Conservation (phyloP, 2,113 vertebrate species). For the Solea senegalensis region DNA sequence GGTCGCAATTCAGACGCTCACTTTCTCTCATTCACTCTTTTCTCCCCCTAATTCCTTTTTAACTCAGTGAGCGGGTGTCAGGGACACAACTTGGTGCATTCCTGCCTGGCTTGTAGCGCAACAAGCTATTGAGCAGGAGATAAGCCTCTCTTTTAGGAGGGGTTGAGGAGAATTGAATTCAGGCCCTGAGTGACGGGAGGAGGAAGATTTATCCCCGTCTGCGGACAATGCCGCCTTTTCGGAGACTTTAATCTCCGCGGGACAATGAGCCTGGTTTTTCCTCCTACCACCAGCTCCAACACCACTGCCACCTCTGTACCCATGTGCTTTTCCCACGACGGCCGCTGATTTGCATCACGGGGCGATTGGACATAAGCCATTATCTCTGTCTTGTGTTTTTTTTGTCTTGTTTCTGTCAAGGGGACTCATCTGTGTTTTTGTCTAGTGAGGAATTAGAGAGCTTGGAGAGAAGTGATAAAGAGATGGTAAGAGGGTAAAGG, state of each 20-base stretch:
- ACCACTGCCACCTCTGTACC: slow-evolving; percentile 76
- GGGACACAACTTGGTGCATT: slow-evolving; percentile 88
- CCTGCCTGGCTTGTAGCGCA: slow-evolving; percentile 89
- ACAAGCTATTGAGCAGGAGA: slow-evolving; percentile 97
- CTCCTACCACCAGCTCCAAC: slow-evolving; percentile 68
- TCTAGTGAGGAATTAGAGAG: slow-evolving; percentile 59
- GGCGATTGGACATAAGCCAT: slow-evolving; percentile 89
- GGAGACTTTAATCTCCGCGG: slow-evolving; percentile 95
- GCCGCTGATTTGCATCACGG: slow-evolving; percentile 88
- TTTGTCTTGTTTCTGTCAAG: slow-evolving; percentile 57
- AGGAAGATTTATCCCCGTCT: slow-evolving; percentile 97
- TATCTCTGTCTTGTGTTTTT: slow-evolving; percentile 82
- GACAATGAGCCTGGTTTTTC: slow-evolving; percentile 93
- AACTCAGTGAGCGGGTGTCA: slow-evolving; percentile 89
- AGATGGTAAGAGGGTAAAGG: slow-evolving; percentile 59
- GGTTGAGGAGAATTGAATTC: slow-evolving; percentile 94
- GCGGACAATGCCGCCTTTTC: slow-evolving; percentile 95
- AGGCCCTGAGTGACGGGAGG: slow-evolving; percentile 99
- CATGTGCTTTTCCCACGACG: slow-evolving; percentile 98
- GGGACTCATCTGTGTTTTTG: slow-evolving; percentile 84
- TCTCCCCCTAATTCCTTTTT: slow-evolving; percentile 81
- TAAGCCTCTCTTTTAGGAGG: slow-evolving; percentile 99
- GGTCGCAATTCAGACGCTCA: slow-evolving; percentile 73
- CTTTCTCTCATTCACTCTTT: slow-evolving; percentile 68
- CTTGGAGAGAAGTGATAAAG: slow-evolving; percentile 58